Evolutionary conservation across 2,797 vertebrate species (phyloP).

Genomic region (Galaxias olidus): DNA sequence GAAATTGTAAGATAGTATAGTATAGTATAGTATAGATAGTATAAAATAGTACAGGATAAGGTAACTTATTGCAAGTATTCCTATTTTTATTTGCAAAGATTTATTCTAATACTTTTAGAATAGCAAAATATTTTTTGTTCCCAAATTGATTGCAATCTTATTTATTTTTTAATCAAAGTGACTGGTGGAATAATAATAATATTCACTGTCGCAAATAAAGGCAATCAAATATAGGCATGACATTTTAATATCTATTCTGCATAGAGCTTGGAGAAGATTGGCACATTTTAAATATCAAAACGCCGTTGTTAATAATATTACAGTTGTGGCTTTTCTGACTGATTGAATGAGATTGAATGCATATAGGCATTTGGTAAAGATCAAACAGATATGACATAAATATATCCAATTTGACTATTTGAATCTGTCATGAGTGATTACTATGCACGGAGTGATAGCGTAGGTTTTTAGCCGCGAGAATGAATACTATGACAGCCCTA

Average conservation of each 20-base stretch:
- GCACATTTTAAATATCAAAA: conserved; percentile 79
- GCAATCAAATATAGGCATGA: conserved; percentile 73
- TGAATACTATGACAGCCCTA: conserved; percentile 39
- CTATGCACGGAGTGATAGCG: conserved; percentile 31
- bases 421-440: conserved; percentile 54
- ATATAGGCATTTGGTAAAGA: conserved; percentile 62
- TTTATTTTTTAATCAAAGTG: conserved; percentile 76
- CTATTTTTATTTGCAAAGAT: conserved; percentile 15
- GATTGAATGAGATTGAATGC: conserved; percentile 71
- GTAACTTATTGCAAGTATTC: background rate
- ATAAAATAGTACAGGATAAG: too few relatives aligned
- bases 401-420: conserved; percentile 58
- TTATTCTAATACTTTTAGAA: conserved; percentile 31
- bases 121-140: conserved; percentile 65
- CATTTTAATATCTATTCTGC: conserved; percentile 78
- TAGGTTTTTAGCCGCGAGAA: conserved; percentile 33
- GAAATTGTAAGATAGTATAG: conserved; percentile 1
- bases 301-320: conserved; percentile 66
- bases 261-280: conserved; percentile 67
- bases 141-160: conserved; percentile 68
- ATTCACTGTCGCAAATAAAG: conserved; percentile 72
- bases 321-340: conserved; percentile 67
- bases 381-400: conserved; percentile 68
- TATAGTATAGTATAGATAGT: too few relatives aligned
- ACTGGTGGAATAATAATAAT: conserved; percentile 68